Evolutionary conservation across 30 jellyfish, hydroid and myxozoan genomes (phyloP).

Genomic region (Morbakka virulenta): DNA sequence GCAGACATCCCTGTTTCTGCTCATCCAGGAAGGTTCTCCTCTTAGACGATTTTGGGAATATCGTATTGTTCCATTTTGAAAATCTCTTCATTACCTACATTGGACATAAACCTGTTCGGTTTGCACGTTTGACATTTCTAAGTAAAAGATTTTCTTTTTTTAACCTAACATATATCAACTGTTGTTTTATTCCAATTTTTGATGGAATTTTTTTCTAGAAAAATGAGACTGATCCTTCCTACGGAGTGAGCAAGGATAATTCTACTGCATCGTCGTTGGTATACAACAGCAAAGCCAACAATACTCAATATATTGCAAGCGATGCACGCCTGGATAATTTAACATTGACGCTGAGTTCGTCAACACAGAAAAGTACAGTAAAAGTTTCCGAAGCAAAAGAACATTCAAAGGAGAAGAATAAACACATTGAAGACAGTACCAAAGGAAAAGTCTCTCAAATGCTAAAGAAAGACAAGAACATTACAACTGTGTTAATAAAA

Average conservation of each 20-base stretch:
- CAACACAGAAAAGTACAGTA: conserved; percentile 14
- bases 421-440: conserved; percentile 9
- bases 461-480: neutral
- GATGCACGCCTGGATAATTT: conserved; percentile 6
- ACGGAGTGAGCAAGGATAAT: neutral
- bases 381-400: conserved; percentile 2
- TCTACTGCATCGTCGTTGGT: conserved; percentile 12
- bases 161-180: no score
- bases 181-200: no score
- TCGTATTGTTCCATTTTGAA: no score
- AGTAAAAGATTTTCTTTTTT: no score
- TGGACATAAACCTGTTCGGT: no score
- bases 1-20: no score
- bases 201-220: neutral
- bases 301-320: conserved; percentile 10
- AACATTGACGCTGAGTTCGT: conserved; percentile 2
- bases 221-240: neutral
- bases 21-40: no score
- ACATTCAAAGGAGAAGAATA: conserved; percentile 10
- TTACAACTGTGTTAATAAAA: neutral
- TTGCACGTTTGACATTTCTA: no score
- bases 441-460: conserved; percentile 1
- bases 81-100: no score
- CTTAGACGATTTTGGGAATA: no score
- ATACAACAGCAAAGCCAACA: conserved; percentile 6